Base-by-base conservation (phyloP, 2,113 vertebrate species). In the Hipposideros armiger region DNA sequence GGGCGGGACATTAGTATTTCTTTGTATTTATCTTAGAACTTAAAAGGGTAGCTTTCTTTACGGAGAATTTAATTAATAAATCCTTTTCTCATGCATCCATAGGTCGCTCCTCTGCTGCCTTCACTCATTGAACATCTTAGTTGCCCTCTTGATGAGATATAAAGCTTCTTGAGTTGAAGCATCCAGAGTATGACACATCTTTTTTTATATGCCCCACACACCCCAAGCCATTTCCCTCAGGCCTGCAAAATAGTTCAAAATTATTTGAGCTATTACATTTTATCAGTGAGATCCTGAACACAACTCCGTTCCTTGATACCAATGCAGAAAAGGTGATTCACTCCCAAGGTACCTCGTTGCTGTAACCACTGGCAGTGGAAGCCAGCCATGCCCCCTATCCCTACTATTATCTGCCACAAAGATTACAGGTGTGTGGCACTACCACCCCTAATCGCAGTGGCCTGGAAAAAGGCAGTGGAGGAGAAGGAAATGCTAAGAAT, bases 1-100 rank as follows among this genome's bases (percentile, higher is more conserved):
- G 20, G 16, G 54, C 11, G 13, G 40, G 17, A 19, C 32, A 56
- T 81, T 76, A 36, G 20, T 40, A 56, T 78, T 90, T 95, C 56
- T 80, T 88, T 81, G 36, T 42, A 52, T 85, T 93, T 96, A 52
- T 93, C 72, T 95, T 94, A 87, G 66, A 93, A 85, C 32, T 50
- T 96, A 45, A 84, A 72, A 50, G 73, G 67, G 3, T n/a, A 60
- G 11, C 70, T 50, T 87, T 84, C 36, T 77, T 82, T 74, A 89
- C 77, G 16, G 22, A 74, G 47, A 42, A 80, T 69, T 87, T 56
- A 85, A 36, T 84, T 45, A 83, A 85, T 76, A 74, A 90, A 26
- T 54, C 24, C n/a, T 67, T 90, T 82, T 77, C 32, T 88, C 67
- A 19, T 86, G 4, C 19, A 24, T 67, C 5, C 50, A 60, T 60